A percentile compares a stretch with the other conserved stretches of the same genome.
phyloP scores from a whole-genome alignment of 2,888 invertebrate species.

The Hoplodrina ambigua region DNA sequence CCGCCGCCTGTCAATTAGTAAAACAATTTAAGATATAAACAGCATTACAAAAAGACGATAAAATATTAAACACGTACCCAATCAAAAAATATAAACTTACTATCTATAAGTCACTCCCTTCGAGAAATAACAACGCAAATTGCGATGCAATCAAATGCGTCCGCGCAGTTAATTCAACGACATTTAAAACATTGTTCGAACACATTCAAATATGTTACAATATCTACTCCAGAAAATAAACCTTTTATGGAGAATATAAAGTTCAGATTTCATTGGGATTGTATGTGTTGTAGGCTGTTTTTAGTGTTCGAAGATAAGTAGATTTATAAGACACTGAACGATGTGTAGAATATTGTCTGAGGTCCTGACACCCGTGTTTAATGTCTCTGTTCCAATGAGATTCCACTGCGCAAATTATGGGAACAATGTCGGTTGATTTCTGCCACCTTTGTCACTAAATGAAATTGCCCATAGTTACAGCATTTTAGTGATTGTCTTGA shows the following conservation, averaged over 20 bases:
- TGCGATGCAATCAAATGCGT: conserved; percentile 83
- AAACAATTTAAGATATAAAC: conserved; percentile 33
- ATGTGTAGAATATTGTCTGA: conserved; percentile 86
- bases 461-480: conserved; percentile 26
- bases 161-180: conserved; percentile 82
- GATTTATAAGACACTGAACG: conserved; percentile 83
- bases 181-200: conserved; percentile 71
- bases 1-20: conserved; percentile 44
- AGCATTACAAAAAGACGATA: conserved; percentile 18
- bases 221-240: conserved; percentile 40
- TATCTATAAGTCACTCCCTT: conserved; percentile 71
- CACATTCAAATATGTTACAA: conserved; percentile 54
- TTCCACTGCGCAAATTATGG: conserved; percentile 75
- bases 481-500: conserved; percentile 3
- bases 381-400: conserved; percentile 86
- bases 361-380: conserved; percentile 82
- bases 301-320: conserved; percentile 59
- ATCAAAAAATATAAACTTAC: conserved; percentile 64
- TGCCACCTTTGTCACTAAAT: conserved; percentile 49
- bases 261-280: conserved; percentile 50
- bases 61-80: conserved; percentile 52
- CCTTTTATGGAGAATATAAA: conserved; percentile 43
- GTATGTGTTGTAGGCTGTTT: conserved; percentile 54
- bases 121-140: conserved; percentile 79
- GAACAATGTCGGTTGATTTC: conserved; percentile 66